These are phyloP conservation scores for Himalopsyche anomala DNA, from an alignment of 2,888 invertebrate genomes.

Conservation along the genomic window DNA sequence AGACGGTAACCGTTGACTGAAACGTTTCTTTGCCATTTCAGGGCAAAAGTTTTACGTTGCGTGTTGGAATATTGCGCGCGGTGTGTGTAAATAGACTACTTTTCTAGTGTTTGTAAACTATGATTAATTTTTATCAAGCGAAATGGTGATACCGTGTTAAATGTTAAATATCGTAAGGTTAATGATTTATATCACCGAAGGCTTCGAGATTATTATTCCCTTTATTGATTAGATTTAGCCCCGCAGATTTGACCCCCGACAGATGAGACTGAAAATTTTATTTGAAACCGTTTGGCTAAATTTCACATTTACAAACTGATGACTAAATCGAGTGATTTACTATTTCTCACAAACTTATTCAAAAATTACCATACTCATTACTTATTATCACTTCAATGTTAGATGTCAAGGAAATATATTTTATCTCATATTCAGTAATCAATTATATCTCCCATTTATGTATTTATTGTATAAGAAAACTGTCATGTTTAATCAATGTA, in stretches of 20 bases:
- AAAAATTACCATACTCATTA: background rate
- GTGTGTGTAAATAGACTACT: conserved; percentile 53
- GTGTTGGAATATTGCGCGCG: background rate
- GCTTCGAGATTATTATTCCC: conserved; percentile 24
- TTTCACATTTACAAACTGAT: too few relatives aligned
- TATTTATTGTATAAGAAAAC: conserved; percentile 20
- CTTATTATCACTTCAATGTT: background rate
- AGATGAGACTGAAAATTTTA: conserved; percentile 35
- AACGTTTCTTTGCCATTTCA: background rate
- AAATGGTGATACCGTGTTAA: conserved; percentile 60
- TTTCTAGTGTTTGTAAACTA: conserved; percentile 49
- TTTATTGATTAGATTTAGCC: background rate
- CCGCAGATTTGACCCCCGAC: background rate
- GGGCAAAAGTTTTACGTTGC: conserved; percentile 6
- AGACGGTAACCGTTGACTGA: background rate
- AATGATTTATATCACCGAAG: conserved; percentile 10
- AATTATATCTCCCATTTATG: background rate
- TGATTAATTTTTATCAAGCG: conserved; percentile 59
- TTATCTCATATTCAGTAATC: conserved; percentile 13
- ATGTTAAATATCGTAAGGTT: conserved; percentile 46
- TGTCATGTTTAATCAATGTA: conserved; percentile 25
- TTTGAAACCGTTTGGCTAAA: background rate
- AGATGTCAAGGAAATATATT: conserved; percentile 1
- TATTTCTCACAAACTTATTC: too few relatives aligned
- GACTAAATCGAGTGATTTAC: too few relatives aligned